Evolutionary conservation across 2,797 vertebrate genomes (phyloP).

Genomic region (Dendrocincla tyrannina): DNA sequence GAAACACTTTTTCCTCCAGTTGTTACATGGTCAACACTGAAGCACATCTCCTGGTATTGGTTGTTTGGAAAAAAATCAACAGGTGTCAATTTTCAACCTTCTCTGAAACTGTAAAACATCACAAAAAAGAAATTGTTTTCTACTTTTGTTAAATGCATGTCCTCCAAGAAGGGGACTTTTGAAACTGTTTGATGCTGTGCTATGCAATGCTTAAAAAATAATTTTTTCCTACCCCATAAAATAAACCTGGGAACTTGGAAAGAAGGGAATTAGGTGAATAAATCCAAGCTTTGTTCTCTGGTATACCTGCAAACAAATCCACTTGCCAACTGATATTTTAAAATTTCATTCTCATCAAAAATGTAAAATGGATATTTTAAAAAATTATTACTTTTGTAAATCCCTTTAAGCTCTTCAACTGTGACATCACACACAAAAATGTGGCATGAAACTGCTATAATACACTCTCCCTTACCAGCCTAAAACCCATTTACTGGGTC

Average conservation of each 20-base stretch:
- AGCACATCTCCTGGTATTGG: background rate
- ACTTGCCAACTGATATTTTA: background rate
- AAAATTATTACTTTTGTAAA: constrained; percentile 17
- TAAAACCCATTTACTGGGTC: background rate
- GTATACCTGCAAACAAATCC: constrained; percentile 19
- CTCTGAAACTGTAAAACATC: background rate
- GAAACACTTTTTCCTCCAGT: background rate
- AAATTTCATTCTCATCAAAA: constrained; percentile 13
- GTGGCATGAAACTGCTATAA: background rate
- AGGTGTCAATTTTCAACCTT: background rate
- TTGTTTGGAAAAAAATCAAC: background rate
- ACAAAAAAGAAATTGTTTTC: background rate
- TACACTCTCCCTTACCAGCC: background rate
- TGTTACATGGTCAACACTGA: background rate
- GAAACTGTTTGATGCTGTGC: constrained; percentile 18
- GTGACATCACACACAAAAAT: background rate
- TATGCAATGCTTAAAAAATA: background rate
- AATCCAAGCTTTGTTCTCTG: constrained; percentile 20
- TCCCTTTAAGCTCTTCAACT: background rate
- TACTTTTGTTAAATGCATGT: background rate
- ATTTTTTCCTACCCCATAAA: background rate
- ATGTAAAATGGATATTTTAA: background rate
- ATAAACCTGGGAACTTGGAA: background rate
- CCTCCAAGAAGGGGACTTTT: background rate
- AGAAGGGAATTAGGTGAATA: background rate